phyloP scores from a whole-genome alignment of 2,113 vertebrate genomes.

The Struthidea cinerea region DNA sequence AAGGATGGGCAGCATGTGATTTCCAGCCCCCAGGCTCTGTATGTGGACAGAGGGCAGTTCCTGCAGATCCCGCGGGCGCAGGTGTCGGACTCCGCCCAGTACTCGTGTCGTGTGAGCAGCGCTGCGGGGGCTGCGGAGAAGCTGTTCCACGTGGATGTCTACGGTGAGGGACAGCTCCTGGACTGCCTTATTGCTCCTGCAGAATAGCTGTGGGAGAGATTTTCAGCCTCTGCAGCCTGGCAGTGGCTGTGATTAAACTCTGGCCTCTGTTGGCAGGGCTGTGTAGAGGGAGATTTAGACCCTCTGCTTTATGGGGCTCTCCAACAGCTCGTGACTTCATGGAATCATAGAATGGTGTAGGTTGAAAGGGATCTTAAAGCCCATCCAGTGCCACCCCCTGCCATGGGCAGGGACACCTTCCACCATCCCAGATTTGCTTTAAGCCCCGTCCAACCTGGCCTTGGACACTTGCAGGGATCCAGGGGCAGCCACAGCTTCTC shows the following conservation, averaged over 20 bases:
- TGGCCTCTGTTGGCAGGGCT: background rate
- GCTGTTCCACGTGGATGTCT: conserved; percentile 81
- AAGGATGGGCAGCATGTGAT: conserved; percentile 75
- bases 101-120: conserved; percentile 81
- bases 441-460: rapidly evolving
- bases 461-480: background rate
- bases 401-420: background rate
- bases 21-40: conserved; percentile 79
- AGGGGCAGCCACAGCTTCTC: background rate
- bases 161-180: conserved; percentile 71
- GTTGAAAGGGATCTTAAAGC: background rate
- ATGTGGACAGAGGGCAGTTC: conserved; percentile 84
- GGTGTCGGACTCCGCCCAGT: conserved; percentile 81
- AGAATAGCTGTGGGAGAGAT: background rate
- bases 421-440: background rate
- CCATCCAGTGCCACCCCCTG: background rate
- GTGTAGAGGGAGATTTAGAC: background rate
- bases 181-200: background rate
- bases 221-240: background rate
- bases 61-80: conserved; percentile 85
- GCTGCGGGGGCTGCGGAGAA: conserved; percentile 84
- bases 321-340: background rate
- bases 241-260: background rate
- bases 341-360: background rate
- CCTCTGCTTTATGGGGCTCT: background rate